Evolutionary conservation across 2,888 invertebrate species (phyloP), one percentile per base, ranked within the genome.

Genomic region (Margaritifera margaritifera): DNA sequence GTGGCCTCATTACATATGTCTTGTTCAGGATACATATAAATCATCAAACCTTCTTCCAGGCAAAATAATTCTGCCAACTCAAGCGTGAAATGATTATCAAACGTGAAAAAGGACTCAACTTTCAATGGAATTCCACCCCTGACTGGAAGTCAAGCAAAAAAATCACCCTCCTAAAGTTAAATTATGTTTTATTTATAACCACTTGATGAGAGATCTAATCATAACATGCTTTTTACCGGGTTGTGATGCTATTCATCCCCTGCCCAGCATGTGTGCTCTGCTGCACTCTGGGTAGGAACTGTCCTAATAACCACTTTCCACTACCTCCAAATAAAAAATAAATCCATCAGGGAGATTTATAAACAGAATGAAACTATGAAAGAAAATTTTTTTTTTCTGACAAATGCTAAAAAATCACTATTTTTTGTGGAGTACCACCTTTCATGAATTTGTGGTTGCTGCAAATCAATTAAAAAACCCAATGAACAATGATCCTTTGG

Each of bases 121-220:
- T 72, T 75, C 70, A 73, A 66, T 71, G 69, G 69, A 67, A 71
- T 71, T 72, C 65, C 64, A 75, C 71, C 42, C 42, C 71, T 75
- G 71, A 71, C 72, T 69, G 67, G 31, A 64, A 64, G 73, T 55
- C 64, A 64, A 62, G 64, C 72, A 69, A 53, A 58, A 60, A 64
- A 64, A 71, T 69, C 75, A 71, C 72, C 68, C 53, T 72, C 68
- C 69, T 68, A 73, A 65, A 72, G 69, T 73, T 75, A 72, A 75
- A 75, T 75, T 75, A 75, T 73, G 71, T 75, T 75, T 75, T 71
- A 68, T 71, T 75, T 71, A 72, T 68, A 69, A 68, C 68, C 66
- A 54, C 69, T 71, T 71, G 69, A 74, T 74, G 68, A 71, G 69
- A 74, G 68, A 64, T 31, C 64, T 64, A 65, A 74, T 68, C 70